Evolutionary conservation across 2,797 vertebrate genomes (phyloP), one percentile per base, ranked within the genome.

Genomic region (Bradypodion pumilum): DNA sequence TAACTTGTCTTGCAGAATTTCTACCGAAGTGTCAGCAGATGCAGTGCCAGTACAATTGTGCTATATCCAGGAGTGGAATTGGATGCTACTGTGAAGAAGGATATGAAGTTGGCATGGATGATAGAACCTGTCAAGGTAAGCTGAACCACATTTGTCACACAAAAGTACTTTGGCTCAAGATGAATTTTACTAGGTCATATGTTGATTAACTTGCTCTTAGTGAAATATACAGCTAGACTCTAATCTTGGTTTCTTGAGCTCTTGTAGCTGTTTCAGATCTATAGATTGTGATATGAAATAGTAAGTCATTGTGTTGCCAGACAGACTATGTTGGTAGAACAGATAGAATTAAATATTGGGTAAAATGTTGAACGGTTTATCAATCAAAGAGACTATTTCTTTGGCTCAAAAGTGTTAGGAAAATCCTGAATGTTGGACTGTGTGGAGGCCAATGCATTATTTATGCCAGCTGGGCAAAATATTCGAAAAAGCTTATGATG

Each of bases 41-140:
- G 90, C 96, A 95, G 7, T 99, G 99, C 93, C 98, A 97, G 37
- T 97, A 98, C 68, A 98, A 95, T 89, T 99, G 99, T 93, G 97
- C 98, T 90, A 95, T 99, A 92, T 95, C 96, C 83, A 98, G 97
- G 94, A 98, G 98, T 4, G 96, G 96, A 91, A 98, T 97, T 63
- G 95, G 95, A 93, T 99, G 99, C 89, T 99, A 98, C 95, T 99
- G 99, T 29, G 92, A 96, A 6, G 96, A 98, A 52, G 98, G 99
- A n/a, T 98, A 98, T 25, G 96, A 98, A 95, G 94, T 98, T 2
- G 95, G 95, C 78, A 93, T 96, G 25, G 97, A 99, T 15, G 96
- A 97, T 35, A 97, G 96, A 74, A 98, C 95, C 91, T 99, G 99
- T 93, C 95, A 95, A 97, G 99, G 99, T 99, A 95, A 92, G 9